Conservation (phyloP, 2,113 vertebrate genomes). For the Burhinus bistriatus region DNA sequence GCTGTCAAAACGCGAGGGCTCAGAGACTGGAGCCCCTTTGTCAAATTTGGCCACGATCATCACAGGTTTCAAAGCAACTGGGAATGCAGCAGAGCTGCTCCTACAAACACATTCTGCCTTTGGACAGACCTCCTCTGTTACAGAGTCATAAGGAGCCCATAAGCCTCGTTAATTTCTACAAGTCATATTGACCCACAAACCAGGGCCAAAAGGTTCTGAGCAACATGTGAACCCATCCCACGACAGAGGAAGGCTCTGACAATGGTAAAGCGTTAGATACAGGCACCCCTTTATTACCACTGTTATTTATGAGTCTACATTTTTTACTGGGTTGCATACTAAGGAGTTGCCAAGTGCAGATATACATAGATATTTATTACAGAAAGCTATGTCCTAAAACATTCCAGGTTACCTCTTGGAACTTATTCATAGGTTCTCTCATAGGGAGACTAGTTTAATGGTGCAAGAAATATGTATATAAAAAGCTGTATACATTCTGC, state of each 20-base stretch:
- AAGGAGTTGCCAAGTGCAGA: background rate
- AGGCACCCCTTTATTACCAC: background rate
- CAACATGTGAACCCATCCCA: background rate
- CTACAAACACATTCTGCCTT: background rate
- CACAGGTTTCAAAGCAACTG: background rate
- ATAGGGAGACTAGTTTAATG: constrained; percentile 17
- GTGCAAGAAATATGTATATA: background rate
- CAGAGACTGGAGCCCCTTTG: background rate
- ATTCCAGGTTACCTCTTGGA: background rate
- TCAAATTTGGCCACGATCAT: no score
- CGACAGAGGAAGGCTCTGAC: background rate
- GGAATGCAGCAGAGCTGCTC: background rate
- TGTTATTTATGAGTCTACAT: background rate
- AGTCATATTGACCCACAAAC: background rate
- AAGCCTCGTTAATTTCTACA: background rate
- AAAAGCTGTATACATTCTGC: constrained; percentile 12
- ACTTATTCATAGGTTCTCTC: background rate
- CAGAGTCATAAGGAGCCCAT: background rate
- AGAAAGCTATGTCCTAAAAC: background rate
- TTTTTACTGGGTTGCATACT: background rate
- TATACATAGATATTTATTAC: background rate
- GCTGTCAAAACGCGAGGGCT: background rate
- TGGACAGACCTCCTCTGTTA: background rate
- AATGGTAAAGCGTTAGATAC: background rate
- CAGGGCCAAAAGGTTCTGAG: background rate